Conservation (phyloP, 2,888 invertebrate species). For the Pollenia amentaria region DNA sequence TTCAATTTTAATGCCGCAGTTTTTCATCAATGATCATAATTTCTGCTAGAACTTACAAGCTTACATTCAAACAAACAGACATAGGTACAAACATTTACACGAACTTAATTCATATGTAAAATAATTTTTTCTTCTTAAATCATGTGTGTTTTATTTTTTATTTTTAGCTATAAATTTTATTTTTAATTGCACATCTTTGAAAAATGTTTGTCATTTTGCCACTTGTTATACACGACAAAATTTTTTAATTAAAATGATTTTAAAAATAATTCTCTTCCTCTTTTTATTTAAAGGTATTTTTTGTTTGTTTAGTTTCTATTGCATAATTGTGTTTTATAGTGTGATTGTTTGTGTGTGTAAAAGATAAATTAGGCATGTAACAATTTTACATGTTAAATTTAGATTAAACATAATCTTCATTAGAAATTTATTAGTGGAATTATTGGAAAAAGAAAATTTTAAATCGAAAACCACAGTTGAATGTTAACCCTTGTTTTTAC, state of each 20-base stretch:
- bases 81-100: too few relatives aligned
- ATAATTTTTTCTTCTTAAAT: background rate
- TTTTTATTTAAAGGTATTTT: background rate
- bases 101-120: too few relatives aligned
- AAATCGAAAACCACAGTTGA: too few relatives aligned
- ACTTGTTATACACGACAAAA: conserved; percentile 72
- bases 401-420: background rate
- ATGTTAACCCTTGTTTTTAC: too few relatives aligned
- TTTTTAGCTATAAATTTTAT: conserved; percentile 53
- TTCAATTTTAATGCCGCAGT: conserved; percentile 62
- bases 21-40: conserved; percentile 71
- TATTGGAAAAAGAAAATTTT: background rate
- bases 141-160: conserved; percentile 29
- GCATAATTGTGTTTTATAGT: conserved; percentile 4
- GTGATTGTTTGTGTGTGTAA: background rate
- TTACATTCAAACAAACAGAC: background rate
- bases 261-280: conserved; percentile 33
- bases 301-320: conserved; percentile 1
- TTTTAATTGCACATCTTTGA: conserved; percentile 60
- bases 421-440: background rate
- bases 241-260: conserved; percentile 69
- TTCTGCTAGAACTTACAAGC: conserved; percentile 38
- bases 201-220: conserved; percentile 72
- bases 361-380: conserved; percentile 23
- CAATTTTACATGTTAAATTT: conserved; percentile 6